phyloP scores from a whole-genome alignment of 2,888 invertebrate genomes.

The Argyra leucocephala region DNA sequence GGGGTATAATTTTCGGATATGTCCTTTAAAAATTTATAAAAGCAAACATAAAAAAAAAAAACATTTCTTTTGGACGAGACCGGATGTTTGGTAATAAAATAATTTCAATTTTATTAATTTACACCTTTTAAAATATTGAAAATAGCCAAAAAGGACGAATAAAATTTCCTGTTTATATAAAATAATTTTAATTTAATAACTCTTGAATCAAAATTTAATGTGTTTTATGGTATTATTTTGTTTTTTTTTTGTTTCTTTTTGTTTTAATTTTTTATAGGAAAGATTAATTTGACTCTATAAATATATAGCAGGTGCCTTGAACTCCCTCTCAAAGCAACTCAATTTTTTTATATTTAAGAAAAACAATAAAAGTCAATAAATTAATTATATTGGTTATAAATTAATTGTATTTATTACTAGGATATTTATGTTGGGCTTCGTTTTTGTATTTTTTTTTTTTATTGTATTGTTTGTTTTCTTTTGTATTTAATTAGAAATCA shows the following conservation, averaged over 20 bases:
- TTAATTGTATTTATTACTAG: neutral
- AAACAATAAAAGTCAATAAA: conserved; percentile 1
- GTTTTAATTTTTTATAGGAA: too few species aligned
- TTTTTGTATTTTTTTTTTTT: neutral
- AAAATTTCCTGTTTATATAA: too few species aligned
- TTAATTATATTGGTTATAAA: conserved; percentile 6
- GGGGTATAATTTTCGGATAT: neutral
- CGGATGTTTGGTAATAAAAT: conserved; percentile 6
- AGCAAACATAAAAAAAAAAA: neutral
- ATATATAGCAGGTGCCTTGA: neutral
- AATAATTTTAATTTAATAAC: too few species aligned
- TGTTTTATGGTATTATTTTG: too few species aligned
- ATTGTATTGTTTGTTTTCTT: neutral
- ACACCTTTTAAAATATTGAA: neutral
- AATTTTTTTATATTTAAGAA: neutral
- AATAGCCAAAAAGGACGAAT: too few species aligned
- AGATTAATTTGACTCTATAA: neutral
- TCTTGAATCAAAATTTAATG: too few species aligned
- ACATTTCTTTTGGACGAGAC: neutral
- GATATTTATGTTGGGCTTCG: too few species aligned
- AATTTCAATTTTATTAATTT: neutral
- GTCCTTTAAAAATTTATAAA: neutral
- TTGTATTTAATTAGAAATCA: too few species aligned
- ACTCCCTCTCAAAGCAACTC: neutral
- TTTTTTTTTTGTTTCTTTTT: too few species aligned